These are phyloP conservation scores for Brachypodius melanocephalos DNA, from an alignment of 2,113 vertebrate genomes.

Conservation along the genomic window DNA sequence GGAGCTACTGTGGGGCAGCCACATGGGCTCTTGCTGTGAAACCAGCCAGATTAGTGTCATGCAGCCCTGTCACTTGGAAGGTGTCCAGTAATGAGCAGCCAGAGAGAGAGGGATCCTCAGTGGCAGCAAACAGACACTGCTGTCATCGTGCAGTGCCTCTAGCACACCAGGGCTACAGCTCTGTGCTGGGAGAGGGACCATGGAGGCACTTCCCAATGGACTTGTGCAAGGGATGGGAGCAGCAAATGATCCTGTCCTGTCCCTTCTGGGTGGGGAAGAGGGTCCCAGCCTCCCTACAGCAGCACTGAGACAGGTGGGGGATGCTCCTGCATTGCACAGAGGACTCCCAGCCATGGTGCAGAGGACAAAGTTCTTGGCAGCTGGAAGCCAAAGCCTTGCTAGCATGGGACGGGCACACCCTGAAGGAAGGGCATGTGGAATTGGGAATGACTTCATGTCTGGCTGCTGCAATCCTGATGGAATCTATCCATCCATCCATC, in stretches of 20 bases:
- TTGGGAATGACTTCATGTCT: not conserved
- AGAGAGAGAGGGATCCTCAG: not conserved
- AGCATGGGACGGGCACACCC: not conserved
- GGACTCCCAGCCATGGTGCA: not conserved
- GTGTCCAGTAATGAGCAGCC: not conserved
- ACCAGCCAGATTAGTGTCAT: not conserved
- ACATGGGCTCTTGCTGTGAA: not conserved
- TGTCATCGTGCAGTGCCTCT: not conserved
- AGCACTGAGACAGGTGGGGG: rapidly evolving
- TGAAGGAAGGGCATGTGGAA: not conserved
- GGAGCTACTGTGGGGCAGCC: not conserved
- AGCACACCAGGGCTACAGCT: not conserved
- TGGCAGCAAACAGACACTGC: constrained; percentile 23
- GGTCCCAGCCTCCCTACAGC: not conserved
- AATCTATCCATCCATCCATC: not conserved
- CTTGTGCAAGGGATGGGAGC: rapidly evolving
- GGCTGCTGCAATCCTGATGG: rapidly evolving
- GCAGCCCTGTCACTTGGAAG: not conserved
- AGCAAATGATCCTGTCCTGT: not conserved
- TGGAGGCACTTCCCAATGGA: rapidly evolving
- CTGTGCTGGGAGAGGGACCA: not conserved
- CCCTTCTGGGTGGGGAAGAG: not conserved
- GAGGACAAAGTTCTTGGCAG: not conserved
- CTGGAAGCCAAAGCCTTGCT: not conserved
- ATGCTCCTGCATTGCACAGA: not conserved